Conservation (phyloP, 53 echinoderm and acorn worm genomes). For the Echinarachnius parma region DNA sequence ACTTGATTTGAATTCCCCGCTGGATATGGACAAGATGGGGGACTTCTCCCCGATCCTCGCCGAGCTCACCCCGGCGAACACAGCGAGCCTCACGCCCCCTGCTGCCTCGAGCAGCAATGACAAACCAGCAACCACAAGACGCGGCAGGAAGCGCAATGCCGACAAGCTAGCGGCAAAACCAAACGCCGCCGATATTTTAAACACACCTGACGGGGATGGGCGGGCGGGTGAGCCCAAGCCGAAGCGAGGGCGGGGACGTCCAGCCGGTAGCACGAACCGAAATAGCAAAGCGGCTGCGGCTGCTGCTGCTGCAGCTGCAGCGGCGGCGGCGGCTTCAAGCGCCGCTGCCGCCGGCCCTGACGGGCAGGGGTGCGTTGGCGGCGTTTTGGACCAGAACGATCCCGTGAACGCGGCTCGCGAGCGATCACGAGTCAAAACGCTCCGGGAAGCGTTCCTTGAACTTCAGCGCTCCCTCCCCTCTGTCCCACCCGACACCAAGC, state of each 20-base stretch:
- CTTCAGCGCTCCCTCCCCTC: constrained; percentile 89
- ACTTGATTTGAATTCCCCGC: constrained; percentile 11
- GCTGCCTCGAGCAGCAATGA: too few species aligned
- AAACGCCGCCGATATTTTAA: background rate
- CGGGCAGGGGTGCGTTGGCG: too few species aligned
- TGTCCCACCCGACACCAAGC: constrained; percentile 94
- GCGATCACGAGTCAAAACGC: constrained; percentile 89
- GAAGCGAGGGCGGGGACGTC: constrained; percentile 35
- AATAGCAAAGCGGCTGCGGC: background rate
- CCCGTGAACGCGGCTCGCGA: constrained; percentile 90
- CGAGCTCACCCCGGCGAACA: background rate
- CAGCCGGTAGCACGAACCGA: constrained; percentile 34
- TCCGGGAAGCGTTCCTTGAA: constrained; percentile 87
- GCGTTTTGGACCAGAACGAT: constrained; percentile 35
- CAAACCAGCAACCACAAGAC: too few species aligned
- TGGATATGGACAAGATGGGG: constrained; percentile 5
- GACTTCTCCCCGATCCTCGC: constrained; percentile 17
- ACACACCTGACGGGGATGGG: background rate
- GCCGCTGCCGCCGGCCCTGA: constrained; percentile 2
- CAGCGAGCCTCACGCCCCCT: background rate
- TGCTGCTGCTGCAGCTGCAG: constrained; percentile 7
- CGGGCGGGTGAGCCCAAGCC: background rate
- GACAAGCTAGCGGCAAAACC: constrained; percentile 1
- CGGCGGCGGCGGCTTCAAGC: background rate
- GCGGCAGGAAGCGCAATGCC: constrained; percentile 31